Conservation (phyloP, 2,113 vertebrate species). For the Todiramphus chloris region DNA sequence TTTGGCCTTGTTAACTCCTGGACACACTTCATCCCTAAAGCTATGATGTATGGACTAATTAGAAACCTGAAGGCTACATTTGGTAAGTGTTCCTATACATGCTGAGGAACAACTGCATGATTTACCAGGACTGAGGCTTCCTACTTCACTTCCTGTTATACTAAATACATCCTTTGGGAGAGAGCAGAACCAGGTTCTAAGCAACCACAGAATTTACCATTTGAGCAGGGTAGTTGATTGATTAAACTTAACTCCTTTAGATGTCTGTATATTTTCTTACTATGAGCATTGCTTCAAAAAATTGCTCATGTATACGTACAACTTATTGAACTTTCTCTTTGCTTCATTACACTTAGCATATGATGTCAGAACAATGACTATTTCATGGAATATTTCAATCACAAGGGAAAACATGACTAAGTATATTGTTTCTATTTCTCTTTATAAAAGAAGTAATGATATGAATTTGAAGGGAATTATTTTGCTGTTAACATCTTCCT, state of each 20-base stretch:
- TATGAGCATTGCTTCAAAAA: background rate
- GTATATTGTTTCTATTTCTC: background rate
- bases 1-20: background rate
- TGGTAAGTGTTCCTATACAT: background rate
- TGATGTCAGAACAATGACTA: background rate
- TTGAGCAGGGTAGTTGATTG: background rate
- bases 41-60: background rate
- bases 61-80: background rate
- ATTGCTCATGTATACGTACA: background rate
- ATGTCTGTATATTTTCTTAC: background rate
- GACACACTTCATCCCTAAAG: background rate
- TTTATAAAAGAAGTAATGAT: background rate
- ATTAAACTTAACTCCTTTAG: background rate
- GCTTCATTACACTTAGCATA: background rate
- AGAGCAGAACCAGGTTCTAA: background rate
- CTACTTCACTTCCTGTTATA: background rate
- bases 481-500: background rate
- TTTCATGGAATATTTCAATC: background rate
- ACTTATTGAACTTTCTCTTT: background rate
- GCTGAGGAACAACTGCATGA: fast-evolving
- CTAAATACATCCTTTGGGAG: background rate
- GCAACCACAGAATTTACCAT: background rate
- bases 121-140: background rate
- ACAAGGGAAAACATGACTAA: background rate
- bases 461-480: background rate